phyloP scores from a whole-genome alignment of 64 coral and sea anemone genomes.

The Acropora yongei region DNA sequence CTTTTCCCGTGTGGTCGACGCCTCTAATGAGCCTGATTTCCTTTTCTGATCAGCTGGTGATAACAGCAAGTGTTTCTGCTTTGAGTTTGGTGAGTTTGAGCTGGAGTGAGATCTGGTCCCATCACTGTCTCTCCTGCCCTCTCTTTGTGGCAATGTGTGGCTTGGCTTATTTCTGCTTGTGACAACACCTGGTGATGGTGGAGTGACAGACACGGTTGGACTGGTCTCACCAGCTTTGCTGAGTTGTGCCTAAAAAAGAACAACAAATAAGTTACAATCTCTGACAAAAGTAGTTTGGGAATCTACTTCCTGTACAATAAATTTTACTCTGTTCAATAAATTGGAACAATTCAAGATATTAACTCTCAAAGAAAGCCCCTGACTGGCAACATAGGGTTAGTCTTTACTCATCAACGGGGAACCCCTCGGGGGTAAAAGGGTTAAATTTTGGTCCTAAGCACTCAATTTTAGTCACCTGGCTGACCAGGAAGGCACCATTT shows the following conservation, averaged over 20 bases:
- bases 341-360: no score
- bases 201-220: slow-evolving; percentile 70
- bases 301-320: no score
- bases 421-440: no score
- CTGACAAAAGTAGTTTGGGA: background rate
- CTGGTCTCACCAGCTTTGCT: background rate
- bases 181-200: slow-evolving; percentile 62
- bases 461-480: no score
- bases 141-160: background rate
- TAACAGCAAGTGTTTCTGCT: slow-evolving; percentile 3
- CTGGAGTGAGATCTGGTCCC: background rate
- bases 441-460: no score
- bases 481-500: no score
- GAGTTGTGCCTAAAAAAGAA: background rate
- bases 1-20: background rate
- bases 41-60: background rate
- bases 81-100: background rate
- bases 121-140: background rate
- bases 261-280: background rate
- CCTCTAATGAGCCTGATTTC: background rate
- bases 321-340: no score
- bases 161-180: background rate
- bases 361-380: no score
- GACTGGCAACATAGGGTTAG: no score
- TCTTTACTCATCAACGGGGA: no score